Evolutionary conservation across 1,140 invertebrate species (phyloP).

Genomic region (Drosophila bocki): DNA sequence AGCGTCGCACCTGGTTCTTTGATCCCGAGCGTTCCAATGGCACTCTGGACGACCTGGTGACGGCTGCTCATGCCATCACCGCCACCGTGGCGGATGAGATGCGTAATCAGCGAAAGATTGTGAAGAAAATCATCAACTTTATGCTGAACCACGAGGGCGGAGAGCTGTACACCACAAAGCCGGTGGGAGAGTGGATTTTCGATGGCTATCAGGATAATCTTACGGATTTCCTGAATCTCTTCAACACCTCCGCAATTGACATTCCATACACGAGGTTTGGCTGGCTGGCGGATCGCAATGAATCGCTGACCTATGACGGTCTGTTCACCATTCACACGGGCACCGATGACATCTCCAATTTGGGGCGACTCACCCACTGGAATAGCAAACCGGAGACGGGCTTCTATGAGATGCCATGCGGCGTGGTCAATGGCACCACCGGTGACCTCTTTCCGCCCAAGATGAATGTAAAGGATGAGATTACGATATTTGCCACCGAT

Average conservation of each 20-base stretch:
- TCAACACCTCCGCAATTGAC: conserved; percentile 86
- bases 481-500: conserved; percentile 90
- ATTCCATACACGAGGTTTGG: conserved; percentile 91
- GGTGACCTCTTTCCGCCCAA: conserved; percentile 92
- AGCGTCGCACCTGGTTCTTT: conserved; percentile 91
- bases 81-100: conserved; percentile 88
- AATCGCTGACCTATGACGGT: conserved; percentile 90
- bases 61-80: conserved; percentile 92
- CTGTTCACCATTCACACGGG: conserved; percentile 91
- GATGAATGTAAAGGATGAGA: conserved; percentile 86
- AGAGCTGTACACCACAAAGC: conserved; percentile 87
- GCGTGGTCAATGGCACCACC: conserved; percentile 88
- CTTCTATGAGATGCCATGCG: conserved; percentile 88
- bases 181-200: conserved; percentile 89
- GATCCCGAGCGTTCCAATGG: conserved; percentile 90
- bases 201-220: conserved; percentile 91
- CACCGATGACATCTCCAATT: conserved; percentile 86
- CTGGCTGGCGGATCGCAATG: conserved; percentile 93
- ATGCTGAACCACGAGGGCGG: conserved; percentile 86
- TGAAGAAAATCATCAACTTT: conserved; percentile 86
- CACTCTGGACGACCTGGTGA: conserved; percentile 89
- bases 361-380: conserved; percentile 90
- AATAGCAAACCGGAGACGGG: conserved; percentile 87
- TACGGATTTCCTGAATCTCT: conserved; percentile 87
- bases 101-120: conserved; percentile 84